phyloP scores from a whole-genome alignment of 1,140 invertebrate genomes.

The Diachasmimorpha longicaudata region DNA sequence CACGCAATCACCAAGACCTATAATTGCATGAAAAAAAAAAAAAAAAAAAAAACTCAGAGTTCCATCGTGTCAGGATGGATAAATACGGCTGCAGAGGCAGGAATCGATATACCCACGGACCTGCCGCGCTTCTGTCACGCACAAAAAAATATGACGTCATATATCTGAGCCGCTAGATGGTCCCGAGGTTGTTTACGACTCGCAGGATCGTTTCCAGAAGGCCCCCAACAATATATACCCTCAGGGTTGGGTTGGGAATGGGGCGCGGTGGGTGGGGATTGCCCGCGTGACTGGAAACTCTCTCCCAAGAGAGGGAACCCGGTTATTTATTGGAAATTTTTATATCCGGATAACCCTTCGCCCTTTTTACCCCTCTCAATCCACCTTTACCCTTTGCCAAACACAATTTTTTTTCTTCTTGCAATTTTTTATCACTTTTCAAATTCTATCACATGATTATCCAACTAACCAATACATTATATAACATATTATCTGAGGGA shows the following conservation, averaged over 20 bases:
- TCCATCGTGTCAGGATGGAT: background rate
- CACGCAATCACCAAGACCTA: background rate
- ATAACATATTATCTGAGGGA: too few relatives aligned
- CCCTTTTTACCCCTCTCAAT: constrained; percentile 13
- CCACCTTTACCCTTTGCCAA: background rate
- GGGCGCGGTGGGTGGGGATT: constrained; percentile 17
- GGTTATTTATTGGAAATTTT: constrained; percentile 32
- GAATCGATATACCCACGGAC: constrained; percentile 25
- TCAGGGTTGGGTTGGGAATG: background rate
- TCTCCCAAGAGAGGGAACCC: constrained; percentile 19
- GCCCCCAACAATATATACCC: constrained; percentile 25
- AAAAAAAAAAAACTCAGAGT: background rate
- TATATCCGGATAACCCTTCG: constrained; percentile 14
- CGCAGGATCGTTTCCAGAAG: constrained; percentile 36
- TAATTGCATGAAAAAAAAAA: background rate
- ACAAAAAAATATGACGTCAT: constrained; percentile 36
- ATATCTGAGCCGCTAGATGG: constrained; percentile 33
- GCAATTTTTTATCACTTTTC: background rate
- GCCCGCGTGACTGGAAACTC: constrained; percentile 30
- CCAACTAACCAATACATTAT: background rate
- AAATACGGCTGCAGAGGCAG: background rate
- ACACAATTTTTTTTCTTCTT: background rate
- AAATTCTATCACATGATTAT: background rate
- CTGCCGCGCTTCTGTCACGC: constrained; percentile 32
- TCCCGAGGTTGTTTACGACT: constrained; percentile 34